Base-by-base conservation (phyloP, 2,113 vertebrate species). In the Brienomyrus longianalis region DNA sequence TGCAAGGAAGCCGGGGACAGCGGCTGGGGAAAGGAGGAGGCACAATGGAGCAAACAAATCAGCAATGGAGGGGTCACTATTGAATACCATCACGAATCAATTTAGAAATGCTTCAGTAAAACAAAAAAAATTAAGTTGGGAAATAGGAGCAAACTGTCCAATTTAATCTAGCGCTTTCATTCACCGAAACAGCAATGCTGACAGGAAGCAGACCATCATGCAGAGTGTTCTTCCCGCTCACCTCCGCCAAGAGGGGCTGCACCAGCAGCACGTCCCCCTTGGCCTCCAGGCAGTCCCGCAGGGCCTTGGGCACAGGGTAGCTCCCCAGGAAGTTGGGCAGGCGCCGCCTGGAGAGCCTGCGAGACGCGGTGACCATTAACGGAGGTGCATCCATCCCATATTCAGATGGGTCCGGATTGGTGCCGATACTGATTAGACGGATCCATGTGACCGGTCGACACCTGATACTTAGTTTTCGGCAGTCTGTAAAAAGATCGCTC, bases 1-100 rank as follows among this genome's bases (percentile, higher is more conserved):
- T 91, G 94, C 89, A 97, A 96, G 92, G 97, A 97, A 21, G 92
- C 91, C 50, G 96, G 90, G 43, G 93, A 96, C 92, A 98, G 92
- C 48, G 88, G 93, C 98, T 99, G 52, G 90, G 66, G 84, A n/a
- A 5, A 23, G 17, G 5, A 35, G 52, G n/a, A 0, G 80, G 43
- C 43, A 0, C 43, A 84, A 45, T 21, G 43, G 80, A 23, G 7
- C 43, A 48, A 45, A 74, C 62, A 11, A 74, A 35, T 15, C 27
- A 74, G 27, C 10, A 31, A 11, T 5, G 66, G 27, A 9, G 13
- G 70, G 70, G 31, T 3, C 15, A 1, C 31, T 74, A 74, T 31
- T 17, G 56, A 35, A 31, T 27, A 74, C 66, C 0, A 21, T 56
- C 1, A 21, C 17, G 19, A 56, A 54, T 54, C 52, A 54, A 54